Evolutionary conservation across 2,888 invertebrate genomes (phyloP), one percentile per base, ranked within the genome.

Genomic region (Iselma pallidipennis): DNA sequence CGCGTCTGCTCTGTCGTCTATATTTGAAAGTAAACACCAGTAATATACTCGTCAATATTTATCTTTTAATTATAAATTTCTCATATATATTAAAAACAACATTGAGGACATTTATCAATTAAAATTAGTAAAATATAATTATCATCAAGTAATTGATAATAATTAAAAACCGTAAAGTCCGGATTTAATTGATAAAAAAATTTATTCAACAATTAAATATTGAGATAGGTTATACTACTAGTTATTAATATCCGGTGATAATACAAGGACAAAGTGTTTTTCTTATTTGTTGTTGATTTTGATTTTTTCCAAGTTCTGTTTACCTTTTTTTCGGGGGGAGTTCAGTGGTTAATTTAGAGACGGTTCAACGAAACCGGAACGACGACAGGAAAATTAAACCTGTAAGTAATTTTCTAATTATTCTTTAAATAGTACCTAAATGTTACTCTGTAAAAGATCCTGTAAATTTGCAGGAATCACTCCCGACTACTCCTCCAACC

Each of bases 361-460:
- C 55, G 31, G 33, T 56, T 55, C 54, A 52, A 56, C 56, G 29
- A 57, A 54, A 57, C 29, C 53, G 45, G 19, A 29, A 21, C 25
- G 33, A 57, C 55, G 28, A 21, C 52, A 57, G 31, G 52, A 53
- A 33, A 54, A 67, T 67, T 66, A 69, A 69, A 69, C 59, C 69
- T 61, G 70, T 71, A 61, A 71, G 70, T 71, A 48, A 16, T 12
- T 9, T 52, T 57, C 26, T 50, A 50, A 10, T 14, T 21, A 1
- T 53, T 19, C 21, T n/a, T 12, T 7, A 19, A 4, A 12, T 1
- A 54, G 14, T n/a, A 6, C n/a, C 10, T 37, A 52, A 21, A 6
- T 16, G 31, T 14, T 16, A 48, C 6, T 19, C 19, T 33, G n/a
- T 2, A 29, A 21, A n/a, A 33, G 14, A 45, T 45, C 45, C 23